Evolutionary conservation across 1,140 invertebrate genomes (phyloP), one percentile per base, ranked within the genome.

Genomic region (Melanaphis sacchari): DNA sequence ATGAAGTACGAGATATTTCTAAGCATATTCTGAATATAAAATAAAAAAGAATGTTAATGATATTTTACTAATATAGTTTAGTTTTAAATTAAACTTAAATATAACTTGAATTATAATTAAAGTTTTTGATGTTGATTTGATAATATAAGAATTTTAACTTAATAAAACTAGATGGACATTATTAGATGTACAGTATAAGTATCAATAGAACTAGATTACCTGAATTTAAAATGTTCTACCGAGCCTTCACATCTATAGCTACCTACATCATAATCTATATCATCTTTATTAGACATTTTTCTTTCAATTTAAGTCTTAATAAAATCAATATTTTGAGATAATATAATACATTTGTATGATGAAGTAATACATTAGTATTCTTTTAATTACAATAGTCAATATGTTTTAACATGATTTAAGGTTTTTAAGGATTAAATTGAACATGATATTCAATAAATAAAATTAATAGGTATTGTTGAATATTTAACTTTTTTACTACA

Each of bases 1-100:
- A 93, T 54, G 91, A 93, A 26, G 91, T 93, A 85, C 91, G 91
- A n/a, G 91, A 93, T 59, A 93, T 93, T n/a, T 93, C 91, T 93
- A 93, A 85, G 31, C 91, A 84, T 54, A 93, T 38, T 38, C 91
- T 93, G n/a, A 49, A 82, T 46, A 92, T 8, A 81, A 41, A 31
- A 49, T 36, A 15, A 43, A 76, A 76, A 31, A 66, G 9, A 15
- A n/a, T 31, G 59, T 76, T 76, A n/a, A 76, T 76, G 15, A 24
- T 21, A 76, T n/a, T 76, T 49, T 2, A 49, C 59, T 1, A 76
- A 59, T 15, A 0, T 18, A 76, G 15, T n/a, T 0, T n/a, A n/a
- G 59, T 76, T 76, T 15, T n/a, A 76, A 76, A 31, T n/a, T 18
- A 76, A 76, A 3, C 31, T n/a, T 66, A n/a, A 66, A 66, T 66